Evolutionary conservation across 2,797 vertebrate species (phyloP), one percentile per base, ranked within the genome.

Genomic region (Yasuhikotakia modesta): DNA sequence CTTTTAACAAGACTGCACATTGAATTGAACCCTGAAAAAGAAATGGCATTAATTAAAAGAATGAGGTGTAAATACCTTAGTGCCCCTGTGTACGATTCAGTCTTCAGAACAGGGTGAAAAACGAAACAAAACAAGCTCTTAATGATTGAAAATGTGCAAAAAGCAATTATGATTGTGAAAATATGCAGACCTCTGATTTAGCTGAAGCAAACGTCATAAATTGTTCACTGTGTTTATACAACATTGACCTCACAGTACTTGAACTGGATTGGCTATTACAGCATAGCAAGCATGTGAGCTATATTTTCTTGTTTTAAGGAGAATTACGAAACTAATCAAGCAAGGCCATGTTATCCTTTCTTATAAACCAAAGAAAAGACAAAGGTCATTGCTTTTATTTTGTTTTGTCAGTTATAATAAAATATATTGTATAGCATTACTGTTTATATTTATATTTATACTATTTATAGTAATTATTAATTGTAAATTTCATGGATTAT

Each of bases 81-180:
- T 46, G 50, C 35, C 10, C 45, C 30, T 27, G 43, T 55, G 73
- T 21, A 35, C 43, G 16, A 13, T 61, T 67, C 48, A 82, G 74
- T 79, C 68, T 73, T 78, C 68, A 52, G 32, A 79, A 70, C n/a
- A 76, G 35, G 48, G 55, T 35, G 30, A 81, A 85, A 73, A 39
- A 86, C 83, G 85, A 86, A 73, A 35, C 71, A 66, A 35, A 68
- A 89, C 88, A 21, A 75, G 61, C 73, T 76, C 22, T 32, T 22
- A 45, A n/a, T 93, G 91, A 93, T 90, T 92, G 91, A 93, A 92
- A 93, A 91, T 90, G 91, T 92, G 90, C 88, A 90, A 92, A 92
- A 92, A 91, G 89, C 90, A 91, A 91, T 92, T 92, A 90, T 89
- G 87, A 88, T 89, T 86, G 86, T 91, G 91, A 93, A 91, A 93